Conservation (phyloP, 2,113 vertebrate species). For the Gallinago undulata region DNA sequence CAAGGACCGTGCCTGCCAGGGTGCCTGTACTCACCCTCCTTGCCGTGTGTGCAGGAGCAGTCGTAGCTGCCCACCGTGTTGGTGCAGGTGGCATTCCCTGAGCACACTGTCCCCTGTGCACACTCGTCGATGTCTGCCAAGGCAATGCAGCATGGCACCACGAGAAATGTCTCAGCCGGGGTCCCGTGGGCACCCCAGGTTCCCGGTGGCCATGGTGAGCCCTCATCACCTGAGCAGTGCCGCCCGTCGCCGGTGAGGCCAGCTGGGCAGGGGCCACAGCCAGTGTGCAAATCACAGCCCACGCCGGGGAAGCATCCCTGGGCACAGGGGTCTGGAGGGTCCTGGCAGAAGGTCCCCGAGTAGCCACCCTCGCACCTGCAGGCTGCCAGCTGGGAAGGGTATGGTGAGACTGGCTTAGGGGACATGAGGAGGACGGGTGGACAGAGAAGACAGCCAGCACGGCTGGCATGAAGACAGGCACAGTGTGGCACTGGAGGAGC, state of each 20-base stretch:
- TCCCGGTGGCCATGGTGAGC: accelerated
- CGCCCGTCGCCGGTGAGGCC: constrained; percentile 14
- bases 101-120: accelerated
- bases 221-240: constrained; percentile 50
- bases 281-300: not conserved
- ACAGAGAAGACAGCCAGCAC: not conserved
- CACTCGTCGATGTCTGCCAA: constrained; percentile 1
- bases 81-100: not conserved
- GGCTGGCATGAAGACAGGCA: not conserved
- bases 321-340: not conserved
- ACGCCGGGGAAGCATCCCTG: constrained; percentile 43
- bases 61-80: constrained; percentile 10
- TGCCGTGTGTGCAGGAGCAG: not conserved
- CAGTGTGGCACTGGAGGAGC: not conserved
- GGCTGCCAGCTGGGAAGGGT: constrained; percentile 32
- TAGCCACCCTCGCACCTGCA: constrained; percentile 7
- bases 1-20: accelerated
- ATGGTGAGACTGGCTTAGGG: not conserved
- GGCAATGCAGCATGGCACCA: not conserved
- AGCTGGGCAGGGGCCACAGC: not conserved
- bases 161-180: accelerated
- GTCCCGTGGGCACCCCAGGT: accelerated
- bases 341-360: constrained; percentile 10
- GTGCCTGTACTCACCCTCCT: not conserved
- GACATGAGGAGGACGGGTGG: not conserved